Base-by-base conservation (phyloP, 2,113 vertebrate genomes). In the Hydrochoerus hydrochaeris region DNA sequence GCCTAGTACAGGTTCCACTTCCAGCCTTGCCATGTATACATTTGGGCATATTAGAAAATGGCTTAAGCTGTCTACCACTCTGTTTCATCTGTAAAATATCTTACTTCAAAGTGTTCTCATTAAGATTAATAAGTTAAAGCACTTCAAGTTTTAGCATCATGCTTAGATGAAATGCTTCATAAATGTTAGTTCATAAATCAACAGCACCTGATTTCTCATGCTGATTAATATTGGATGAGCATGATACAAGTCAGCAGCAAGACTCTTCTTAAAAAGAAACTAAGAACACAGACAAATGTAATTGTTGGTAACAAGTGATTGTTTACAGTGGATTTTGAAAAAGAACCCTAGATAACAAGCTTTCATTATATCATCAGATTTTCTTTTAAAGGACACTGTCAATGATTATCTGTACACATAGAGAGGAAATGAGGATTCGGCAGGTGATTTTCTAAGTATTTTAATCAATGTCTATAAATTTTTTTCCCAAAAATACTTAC, bases 121-220 rank as follows among this genome's bases (percentile, higher is more conserved):
- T 88, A 88, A 46, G 82, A 86, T 86, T 65, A 90, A 85, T 71
- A 35, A 67, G 11, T n/a, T 26, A 90, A 94, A 10, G 46, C 63
- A 32, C 46, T 73, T 60, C 32, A 67, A 65, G 10, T 35, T 87
- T 77, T 67, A 54, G 41, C 38, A 46, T 28, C 20, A 38, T 32
- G 65, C 26, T 94, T 75, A 86, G n/a, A 83, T 87, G 85, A 94
- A 91, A 87, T 87, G 67, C 26, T 38, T 91, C 35, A 17, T 49
- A 58, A 88, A 87, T 91, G 67, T 60, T 80, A 75, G 65, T 65
- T 73, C 58, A 80, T 65, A 58, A 85, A 75, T 58, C 71, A 71
- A 30, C 63, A 89, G 30, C 17, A 12, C 57, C 71, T 60, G 41
- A 30, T 52, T 87, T 67, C 58, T 91, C 41, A 38, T 3, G 7